phyloP scores from a whole-genome alignment of 2,888 invertebrate genomes.

The Congeria kusceri region DNA sequence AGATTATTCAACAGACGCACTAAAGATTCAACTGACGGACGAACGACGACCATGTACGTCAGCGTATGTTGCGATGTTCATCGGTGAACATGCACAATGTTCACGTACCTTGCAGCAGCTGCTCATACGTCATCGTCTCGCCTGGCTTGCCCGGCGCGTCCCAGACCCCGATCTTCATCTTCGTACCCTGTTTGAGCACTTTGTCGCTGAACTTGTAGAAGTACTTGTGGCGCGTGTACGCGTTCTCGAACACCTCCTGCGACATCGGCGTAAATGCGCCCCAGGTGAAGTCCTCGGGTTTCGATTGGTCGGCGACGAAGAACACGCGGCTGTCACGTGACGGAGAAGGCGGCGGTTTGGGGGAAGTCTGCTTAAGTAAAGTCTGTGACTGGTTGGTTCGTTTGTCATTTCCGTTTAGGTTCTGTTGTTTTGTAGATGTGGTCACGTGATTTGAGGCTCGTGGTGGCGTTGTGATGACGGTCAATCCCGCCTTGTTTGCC shows the following conservation, averaged over 20 bases:
- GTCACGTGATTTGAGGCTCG: slow-evolving; percentile 48
- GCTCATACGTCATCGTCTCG: slow-evolving; percentile 79
- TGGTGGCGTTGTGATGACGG: slow-evolving; percentile 39
- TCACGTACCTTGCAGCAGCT: slow-evolving; percentile 77
- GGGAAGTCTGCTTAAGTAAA: slow-evolving; percentile 18
- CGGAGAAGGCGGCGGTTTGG: slow-evolving; percentile 60
- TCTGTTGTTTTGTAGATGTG: slow-evolving; percentile 14
- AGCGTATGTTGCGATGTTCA: too few relatives aligned
- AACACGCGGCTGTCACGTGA: slow-evolving; percentile 60
- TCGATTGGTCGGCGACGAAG: slow-evolving; percentile 55
- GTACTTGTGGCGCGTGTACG: slow-evolving; percentile 73
- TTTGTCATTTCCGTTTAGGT: slow-evolving; percentile 25
- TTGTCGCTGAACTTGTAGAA: slow-evolving; percentile 76
- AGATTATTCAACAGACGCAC: too few relatives aligned
- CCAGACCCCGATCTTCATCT: slow-evolving; percentile 76
- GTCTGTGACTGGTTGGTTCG: slow-evolving; percentile 30
- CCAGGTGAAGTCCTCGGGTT: slow-evolving; percentile 72
- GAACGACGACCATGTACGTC: too few relatives aligned
- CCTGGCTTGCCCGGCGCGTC: slow-evolving; percentile 77
- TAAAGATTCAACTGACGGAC: too few relatives aligned
- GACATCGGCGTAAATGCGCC: slow-evolving; percentile 76
- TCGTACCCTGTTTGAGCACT: slow-evolving; percentile 75
- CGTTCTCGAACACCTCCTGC: slow-evolving; percentile 71
- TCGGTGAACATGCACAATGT: too few relatives aligned
- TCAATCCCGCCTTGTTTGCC: slow-evolving; percentile 29